These are phyloP conservation scores for Aplidium turbinatum DNA, from an alignment of 23 tunicate genomes.

Conservation along the genomic window DNA sequence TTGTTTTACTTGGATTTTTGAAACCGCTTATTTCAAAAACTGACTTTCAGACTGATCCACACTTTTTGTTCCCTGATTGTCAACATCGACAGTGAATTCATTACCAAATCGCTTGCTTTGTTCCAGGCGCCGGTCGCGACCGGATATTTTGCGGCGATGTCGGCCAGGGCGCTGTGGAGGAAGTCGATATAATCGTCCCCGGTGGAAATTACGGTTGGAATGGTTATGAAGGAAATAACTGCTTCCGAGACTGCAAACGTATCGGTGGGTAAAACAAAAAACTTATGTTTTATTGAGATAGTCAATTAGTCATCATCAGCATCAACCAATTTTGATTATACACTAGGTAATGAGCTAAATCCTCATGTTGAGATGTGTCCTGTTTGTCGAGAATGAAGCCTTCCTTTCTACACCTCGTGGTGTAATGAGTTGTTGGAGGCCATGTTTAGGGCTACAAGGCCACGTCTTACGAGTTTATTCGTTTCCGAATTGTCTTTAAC, in stretches of 20 bases:
- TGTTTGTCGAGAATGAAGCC: too few species aligned
- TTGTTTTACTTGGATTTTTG: too few species aligned
- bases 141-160: constrained; percentile 91
- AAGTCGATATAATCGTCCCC: constrained; percentile 61
- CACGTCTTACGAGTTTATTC: too few species aligned
- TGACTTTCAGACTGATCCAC: too few species aligned
- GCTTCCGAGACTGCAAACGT: constrained; percentile 32
- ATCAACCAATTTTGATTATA: not conserved
- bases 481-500: not conserved
- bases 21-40: too few species aligned
- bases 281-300: not conserved
- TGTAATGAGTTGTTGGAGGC: too few species aligned
- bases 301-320: too few species aligned
- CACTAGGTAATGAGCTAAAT: not conserved
- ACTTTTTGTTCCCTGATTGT: too few species aligned
- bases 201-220: constrained; percentile 92
- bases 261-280: not conserved
- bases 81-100: too few species aligned
- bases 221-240: constrained; percentile 57
- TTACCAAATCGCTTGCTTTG: too few species aligned
- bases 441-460: not conserved
- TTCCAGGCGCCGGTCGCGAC: constrained; percentile 47
- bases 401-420: too few species aligned
- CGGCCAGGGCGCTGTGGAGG: constrained; percentile 75
- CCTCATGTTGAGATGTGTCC: not conserved